Evolutionary conservation across 2,888 invertebrate species (phyloP).

Genomic region (Gandaritis pyraliata): DNA sequence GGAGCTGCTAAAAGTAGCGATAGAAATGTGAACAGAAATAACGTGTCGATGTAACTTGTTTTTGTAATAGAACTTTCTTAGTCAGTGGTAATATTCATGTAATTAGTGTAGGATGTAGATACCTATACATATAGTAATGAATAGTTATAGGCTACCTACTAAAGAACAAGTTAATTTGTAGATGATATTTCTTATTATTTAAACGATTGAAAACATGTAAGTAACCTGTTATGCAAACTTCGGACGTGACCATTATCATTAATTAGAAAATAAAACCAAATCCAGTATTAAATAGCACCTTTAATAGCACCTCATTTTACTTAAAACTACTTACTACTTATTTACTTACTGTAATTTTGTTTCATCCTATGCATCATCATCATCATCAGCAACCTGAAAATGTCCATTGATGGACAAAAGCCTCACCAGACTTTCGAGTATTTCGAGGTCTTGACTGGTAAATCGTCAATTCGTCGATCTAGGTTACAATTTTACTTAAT

Average conservation of each 20-base stretch:
- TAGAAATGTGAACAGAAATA: slow-evolving; percentile 61
- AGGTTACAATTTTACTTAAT: too few species aligned
- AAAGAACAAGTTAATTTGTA: slow-evolving; percentile 27
- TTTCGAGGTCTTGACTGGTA: too few species aligned
- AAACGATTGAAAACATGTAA: slow-evolving; percentile 18
- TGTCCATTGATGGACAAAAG: not conserved
- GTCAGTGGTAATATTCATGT: slow-evolving; percentile 38
- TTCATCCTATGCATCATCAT: not conserved
- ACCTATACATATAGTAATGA: not conserved
- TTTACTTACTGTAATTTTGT: not conserved
- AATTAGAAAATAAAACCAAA: slow-evolving; percentile 32
- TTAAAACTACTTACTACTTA: slow-evolving; percentile 12
- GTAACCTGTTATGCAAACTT: slow-evolving; percentile 15
- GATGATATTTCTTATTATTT: slow-evolving; percentile 28
- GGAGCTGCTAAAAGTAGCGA: slow-evolving; percentile 64
- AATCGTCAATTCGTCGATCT: too few species aligned
- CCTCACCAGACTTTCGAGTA: too few species aligned
- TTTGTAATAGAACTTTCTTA: slow-evolving; percentile 30
- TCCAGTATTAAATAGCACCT: slow-evolving; percentile 47
- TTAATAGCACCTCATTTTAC: slow-evolving; percentile 41
- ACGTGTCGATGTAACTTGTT: slow-evolving; percentile 59
- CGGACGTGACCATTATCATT: slow-evolving; percentile 12
- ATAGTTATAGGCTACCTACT: not conserved
- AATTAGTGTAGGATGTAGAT: slow-evolving; percentile 40
- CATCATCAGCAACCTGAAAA: not conserved